phyloP scores from a whole-genome alignment of 2,113 vertebrate genomes.

The Eolophus roseicapilla region DNA sequence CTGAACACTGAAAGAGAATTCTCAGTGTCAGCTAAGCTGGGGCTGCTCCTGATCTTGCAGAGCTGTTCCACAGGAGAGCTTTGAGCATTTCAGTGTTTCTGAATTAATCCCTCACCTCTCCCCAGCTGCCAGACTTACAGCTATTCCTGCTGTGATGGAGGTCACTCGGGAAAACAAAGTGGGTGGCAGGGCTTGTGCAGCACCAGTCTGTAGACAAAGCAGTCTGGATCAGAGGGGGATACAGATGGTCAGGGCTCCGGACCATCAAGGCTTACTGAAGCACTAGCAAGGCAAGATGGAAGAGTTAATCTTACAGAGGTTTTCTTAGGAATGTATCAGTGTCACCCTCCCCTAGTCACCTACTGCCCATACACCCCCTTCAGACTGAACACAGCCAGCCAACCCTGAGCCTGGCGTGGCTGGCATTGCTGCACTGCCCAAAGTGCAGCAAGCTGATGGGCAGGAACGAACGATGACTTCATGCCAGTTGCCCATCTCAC shows the following conservation, averaged over 20 bases:
- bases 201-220: neutral
- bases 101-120: neutral
- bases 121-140: neutral
- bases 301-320: neutral
- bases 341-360: neutral
- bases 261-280: neutral
- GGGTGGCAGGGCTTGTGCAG: rapidly evolving
- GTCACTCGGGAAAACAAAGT: neutral
- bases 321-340: neutral
- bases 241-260: neutral
- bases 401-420: neutral
- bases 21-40: neutral
- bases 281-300: neutral
- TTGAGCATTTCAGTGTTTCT: neutral
- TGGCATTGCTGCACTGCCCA: neutral
- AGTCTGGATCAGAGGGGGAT: neutral
- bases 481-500: neutral
- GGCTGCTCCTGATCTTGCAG: neutral
- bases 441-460: neutral
- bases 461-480: neutral
- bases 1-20: neutral
- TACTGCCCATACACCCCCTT: neutral
- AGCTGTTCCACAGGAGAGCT: neutral
- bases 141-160: neutral
- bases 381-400: neutral